Percentiles rank a stretch among this genome's conserved stretches.
Evolutionary conservation across 1,140 invertebrate species (phyloP).

Genomic region (Drosophila subobscura): DNA sequence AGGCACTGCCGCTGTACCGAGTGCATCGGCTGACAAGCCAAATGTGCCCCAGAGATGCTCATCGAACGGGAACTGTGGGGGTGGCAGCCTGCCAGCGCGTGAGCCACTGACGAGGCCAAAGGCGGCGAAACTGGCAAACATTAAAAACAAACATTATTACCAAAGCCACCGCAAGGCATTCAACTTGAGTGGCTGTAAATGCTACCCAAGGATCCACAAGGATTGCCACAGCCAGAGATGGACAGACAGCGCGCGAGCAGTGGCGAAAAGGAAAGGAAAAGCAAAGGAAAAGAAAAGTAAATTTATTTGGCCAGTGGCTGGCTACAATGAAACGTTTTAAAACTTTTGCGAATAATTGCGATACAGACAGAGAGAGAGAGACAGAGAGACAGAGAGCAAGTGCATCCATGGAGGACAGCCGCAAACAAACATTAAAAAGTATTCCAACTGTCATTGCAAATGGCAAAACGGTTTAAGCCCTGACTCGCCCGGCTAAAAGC

Average conservation of each 20-base stretch:
- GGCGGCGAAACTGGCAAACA: slow-evolving; percentile 48
- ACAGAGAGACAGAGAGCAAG: slow-evolving; percentile 5
- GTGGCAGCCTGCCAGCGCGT: slow-evolving; percentile 15
- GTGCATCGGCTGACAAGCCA: slow-evolving; percentile 6
- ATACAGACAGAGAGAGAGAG: slow-evolving; percentile 5
- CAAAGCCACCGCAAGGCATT: slow-evolving; percentile 68
- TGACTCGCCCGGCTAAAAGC: slow-evolving; percentile 26
- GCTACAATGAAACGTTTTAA: slow-evolving; percentile 64
- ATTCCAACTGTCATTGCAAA: slow-evolving; percentile 58
- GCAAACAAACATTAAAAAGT: slow-evolving; percentile 53
- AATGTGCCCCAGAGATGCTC: slow-evolving; percentile 49
- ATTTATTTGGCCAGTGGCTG: slow-evolving; percentile 18
- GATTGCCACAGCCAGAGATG: slow-evolving; percentile 13
- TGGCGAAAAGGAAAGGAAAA: neutral
- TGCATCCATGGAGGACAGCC: slow-evolving; percentile 17
- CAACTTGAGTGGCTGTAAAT: slow-evolving; percentile 76
- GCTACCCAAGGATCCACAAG: slow-evolving; percentile 48
- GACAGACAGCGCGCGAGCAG: neutral
- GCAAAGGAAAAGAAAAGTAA: neutral
- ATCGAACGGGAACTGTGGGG: slow-evolving; percentile 9
- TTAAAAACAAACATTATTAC: slow-evolving; percentile 57
- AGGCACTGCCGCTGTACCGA: slow-evolving; percentile 4
- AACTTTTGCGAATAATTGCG: slow-evolving; percentile 60
- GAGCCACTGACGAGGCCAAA: neutral
- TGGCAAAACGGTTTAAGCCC: slow-evolving; percentile 36